Percentiles rank a stretch among this genome's conserved stretches.
Evolutionary conservation across 2,797 vertebrate species (phyloP).

Genomic region (Epinephelus awoara): DNA sequence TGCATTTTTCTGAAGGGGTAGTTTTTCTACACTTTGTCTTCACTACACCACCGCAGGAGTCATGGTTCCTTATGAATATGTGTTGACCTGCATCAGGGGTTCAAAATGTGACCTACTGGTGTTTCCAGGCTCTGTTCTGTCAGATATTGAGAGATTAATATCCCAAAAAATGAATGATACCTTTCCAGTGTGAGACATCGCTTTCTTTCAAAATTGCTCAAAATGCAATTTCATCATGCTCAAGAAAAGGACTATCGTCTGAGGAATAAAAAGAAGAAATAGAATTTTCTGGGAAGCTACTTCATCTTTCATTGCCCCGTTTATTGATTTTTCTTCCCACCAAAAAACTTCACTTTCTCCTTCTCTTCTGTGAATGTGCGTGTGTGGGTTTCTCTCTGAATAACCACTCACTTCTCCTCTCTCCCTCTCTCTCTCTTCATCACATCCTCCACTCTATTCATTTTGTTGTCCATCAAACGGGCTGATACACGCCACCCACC

Average conservation of each 20-base stretch:
- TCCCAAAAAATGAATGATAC: background rate
- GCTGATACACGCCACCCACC: conserved; percentile 49
- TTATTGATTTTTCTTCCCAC: conserved; percentile 61
- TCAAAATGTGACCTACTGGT: background rate
- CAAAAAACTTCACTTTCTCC: conserved; percentile 38
- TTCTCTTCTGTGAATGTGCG: conserved; percentile 16
- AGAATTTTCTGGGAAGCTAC: conserved; percentile 41
- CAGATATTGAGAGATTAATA: background rate
- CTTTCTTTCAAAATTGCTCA: conserved; percentile 17
- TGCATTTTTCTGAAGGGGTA: background rate
- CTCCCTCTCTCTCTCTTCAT: conserved; percentile 36
- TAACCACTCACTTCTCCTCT: conserved; percentile 26
- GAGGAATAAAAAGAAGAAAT: conserved; percentile 31
- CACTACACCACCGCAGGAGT: background rate
- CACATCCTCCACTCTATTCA: conserved; percentile 46
- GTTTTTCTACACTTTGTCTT: background rate
- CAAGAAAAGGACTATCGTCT: conserved; percentile 3
- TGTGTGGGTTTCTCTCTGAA: conserved; percentile 43
- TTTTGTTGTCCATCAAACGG: conserved; percentile 54
- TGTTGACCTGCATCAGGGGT: background rate
- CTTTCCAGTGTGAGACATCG: background rate
- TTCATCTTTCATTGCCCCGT: conserved; percentile 48
- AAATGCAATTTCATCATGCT: conserved; percentile 40
- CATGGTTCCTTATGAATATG: no score
- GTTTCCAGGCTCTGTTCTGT: background rate